Evolutionary conservation across 2,113 vertebrate genomes (phyloP).

Genomic region (Centropus unirufus): DNA sequence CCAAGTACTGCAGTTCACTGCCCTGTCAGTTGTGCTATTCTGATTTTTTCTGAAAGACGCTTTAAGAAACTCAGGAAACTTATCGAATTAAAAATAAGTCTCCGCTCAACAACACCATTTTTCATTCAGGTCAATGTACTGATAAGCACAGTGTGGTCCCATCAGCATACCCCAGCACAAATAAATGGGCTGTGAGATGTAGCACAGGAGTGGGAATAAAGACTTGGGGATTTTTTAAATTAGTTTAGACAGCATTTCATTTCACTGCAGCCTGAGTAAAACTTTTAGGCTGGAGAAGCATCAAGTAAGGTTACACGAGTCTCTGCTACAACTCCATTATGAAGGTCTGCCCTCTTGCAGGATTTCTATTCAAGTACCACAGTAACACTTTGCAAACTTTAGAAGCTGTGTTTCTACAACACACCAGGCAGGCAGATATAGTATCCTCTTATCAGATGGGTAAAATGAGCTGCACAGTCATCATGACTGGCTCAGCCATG

Average conservation of each 20-base stretch:
- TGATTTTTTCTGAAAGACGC: neutral
- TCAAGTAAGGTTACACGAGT: neutral
- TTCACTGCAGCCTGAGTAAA: neutral
- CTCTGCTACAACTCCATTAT: neutral
- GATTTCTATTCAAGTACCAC: neutral
- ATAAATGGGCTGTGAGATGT: neutral
- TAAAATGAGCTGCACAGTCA: neutral
- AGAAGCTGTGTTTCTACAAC: constrained; percentile 24
- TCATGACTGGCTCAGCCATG: neutral
- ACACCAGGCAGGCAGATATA: constrained; percentile 5
- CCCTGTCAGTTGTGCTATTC: neutral
- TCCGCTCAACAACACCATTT: neutral
- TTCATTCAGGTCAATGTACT: neutral
- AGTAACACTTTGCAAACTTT: constrained; percentile 39
- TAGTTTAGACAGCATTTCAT: neutral
- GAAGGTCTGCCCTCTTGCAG: constrained; percentile 15
- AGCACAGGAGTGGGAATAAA: neutral
- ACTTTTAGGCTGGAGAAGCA: neutral
- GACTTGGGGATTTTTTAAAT: neutral
- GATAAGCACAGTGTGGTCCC: neutral
- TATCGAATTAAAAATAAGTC: neutral
- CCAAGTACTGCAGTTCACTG: neutral
- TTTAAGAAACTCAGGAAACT: neutral
- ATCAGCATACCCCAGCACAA: neutral
- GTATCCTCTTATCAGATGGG: constrained; percentile 46